Evolutionary conservation across 2,113 vertebrate species (phyloP), one percentile per base, ranked within the genome.

Genomic region (Nerophis lumbriciformis): DNA sequence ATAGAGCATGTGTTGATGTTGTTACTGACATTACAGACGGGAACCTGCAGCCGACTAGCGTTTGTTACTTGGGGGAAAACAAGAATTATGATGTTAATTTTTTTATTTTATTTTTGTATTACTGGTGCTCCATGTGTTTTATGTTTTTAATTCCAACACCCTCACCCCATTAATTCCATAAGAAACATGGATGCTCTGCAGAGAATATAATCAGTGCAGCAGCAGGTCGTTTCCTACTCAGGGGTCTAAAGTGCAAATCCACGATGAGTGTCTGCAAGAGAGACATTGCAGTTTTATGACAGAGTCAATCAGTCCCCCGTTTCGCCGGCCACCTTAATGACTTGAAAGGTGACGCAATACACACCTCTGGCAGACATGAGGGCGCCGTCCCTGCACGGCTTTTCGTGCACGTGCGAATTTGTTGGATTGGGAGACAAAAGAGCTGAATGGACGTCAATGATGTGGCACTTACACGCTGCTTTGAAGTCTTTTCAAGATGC

Each of bases 401-500:
- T 67, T 28, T 66, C 71, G 59, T 47, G 60, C 21, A 68, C 38
- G 82, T 88, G 89, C 67, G 82, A 90, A 85, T 21, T 39, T 48
- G 60, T 70, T 74, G 78, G 39, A 65, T 54, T 61, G 57, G 72
- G 61, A 72, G 63, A 87, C 86, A 84, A 83, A 60, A 10, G 81
- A 66, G 78, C 76, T 81, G 76, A 77, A 72, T 84, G 76, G 79
- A 83, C 78, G 66, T 55, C 78, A 76, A 79, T 88, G 78, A 89
- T 89, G 58, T 73, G 1, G 50, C 77, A 50, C 58, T 85, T 84
- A 80, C 60, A 28, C 13, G 52, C 52, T 4, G 53, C 89, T 91
- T 89, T 90, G 83, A 90, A 77, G 80, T 84, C 42, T 66, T 82
- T 82, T 85, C 77, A 83, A 80, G 77, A 80, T 76, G 83, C 68